phyloP scores from a whole-genome alignment of 2,888 invertebrate genomes.

The Drosophila setosimentum region DNA sequence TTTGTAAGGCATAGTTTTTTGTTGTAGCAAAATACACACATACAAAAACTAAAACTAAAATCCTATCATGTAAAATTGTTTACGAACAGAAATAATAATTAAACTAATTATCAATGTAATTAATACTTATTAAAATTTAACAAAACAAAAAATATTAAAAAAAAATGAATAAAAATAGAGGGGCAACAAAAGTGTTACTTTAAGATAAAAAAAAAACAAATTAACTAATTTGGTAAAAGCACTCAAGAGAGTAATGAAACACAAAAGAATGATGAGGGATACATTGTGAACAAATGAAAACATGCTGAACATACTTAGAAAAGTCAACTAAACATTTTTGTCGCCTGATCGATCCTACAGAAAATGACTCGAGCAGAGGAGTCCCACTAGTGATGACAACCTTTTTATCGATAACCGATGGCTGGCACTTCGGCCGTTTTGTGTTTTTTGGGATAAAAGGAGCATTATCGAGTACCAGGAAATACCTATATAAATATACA shows the following conservation, averaged over 20 bases:
- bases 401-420: conserved; percentile 14
- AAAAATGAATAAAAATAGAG: conserved; percentile 15
- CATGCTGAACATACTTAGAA: conserved; percentile 42
- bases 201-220: conserved; percentile 55
- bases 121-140: conserved; percentile 74
- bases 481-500: conserved; percentile 12
- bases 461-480: conserved; percentile 4
- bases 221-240: conserved; percentile 35
- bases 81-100: conserved; percentile 69
- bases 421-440: conserved; percentile 14
- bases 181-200: conserved; percentile 63
- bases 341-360: conserved; percentile 23
- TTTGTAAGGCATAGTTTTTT: conserved; percentile 80
- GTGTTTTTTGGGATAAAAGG: not conserved
- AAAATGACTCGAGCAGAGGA: not conserved
- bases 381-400: conserved; percentile 45
- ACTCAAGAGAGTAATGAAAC: conserved; percentile 35
- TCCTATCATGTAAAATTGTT: conserved; percentile 77
- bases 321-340: conserved; percentile 32
- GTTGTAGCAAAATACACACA: conserved; percentile 72
- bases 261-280: conserved; percentile 5
- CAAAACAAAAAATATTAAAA: conserved; percentile 25
- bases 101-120: conserved; percentile 79
- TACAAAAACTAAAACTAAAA: conserved; percentile 43
- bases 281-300: conserved; percentile 41